phyloP scores from a whole-genome alignment of 2,113 vertebrate genomes.

The Hystrix cristata region DNA sequence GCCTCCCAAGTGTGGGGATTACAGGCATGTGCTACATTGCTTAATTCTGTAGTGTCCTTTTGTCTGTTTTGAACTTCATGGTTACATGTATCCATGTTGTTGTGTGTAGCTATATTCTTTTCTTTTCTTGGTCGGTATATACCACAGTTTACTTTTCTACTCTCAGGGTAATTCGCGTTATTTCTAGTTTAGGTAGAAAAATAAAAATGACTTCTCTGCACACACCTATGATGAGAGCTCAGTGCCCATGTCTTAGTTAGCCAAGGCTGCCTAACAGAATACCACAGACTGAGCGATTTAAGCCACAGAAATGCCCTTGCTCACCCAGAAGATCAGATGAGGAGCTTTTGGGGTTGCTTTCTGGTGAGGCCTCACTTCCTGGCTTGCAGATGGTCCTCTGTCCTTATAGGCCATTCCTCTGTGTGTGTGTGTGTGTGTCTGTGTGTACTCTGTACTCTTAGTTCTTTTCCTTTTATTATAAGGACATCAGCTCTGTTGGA shows the following conservation, averaged over 20 bases:
- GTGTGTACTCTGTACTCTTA: neutral
- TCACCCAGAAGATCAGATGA: neutral
- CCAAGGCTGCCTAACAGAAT: too few species aligned
- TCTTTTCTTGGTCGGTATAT: neutral
- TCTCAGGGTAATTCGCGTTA: neutral
- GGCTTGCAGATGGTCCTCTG: neutral
- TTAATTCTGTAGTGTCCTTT: slow-evolving; percentile 23
- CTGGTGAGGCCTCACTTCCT: neutral
- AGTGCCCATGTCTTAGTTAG: too few species aligned
- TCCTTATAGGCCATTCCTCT: neutral
- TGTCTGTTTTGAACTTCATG: neutral
- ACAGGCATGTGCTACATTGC: too few species aligned
- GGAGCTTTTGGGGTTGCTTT: neutral
- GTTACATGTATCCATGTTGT: neutral
- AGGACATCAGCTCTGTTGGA: neutral
- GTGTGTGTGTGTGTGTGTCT: neutral
- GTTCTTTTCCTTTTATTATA: neutral
- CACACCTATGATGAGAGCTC: neutral
- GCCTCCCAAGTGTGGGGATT: too few species aligned
- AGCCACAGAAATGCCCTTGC: too few species aligned
- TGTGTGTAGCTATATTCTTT: neutral
- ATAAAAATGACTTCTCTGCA: neutral
- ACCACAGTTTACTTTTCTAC: neutral
- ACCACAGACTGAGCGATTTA: too few species aligned
- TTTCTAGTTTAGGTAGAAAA: slow-evolving; percentile 34